Conservation (phyloP, 2,888 invertebrate genomes). For the Subacronicta megacephala region DNA sequence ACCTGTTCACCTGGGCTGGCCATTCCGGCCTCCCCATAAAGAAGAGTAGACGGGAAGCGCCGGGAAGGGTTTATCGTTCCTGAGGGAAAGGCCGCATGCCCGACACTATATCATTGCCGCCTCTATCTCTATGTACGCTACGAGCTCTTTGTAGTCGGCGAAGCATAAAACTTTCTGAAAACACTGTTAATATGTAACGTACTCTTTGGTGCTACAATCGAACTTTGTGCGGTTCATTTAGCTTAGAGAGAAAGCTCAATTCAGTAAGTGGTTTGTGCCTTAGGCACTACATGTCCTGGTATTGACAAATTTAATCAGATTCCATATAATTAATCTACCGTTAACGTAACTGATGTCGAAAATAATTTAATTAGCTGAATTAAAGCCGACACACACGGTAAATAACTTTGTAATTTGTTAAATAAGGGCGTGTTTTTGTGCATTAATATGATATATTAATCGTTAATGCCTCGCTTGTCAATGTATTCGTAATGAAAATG, state of each 20-base stretch:
- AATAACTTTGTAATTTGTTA: slow-evolving; percentile 62
- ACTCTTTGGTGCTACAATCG: slow-evolving; percentile 54
- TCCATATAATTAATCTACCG: slow-evolving; percentile 30
- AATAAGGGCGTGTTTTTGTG: slow-evolving; percentile 66
- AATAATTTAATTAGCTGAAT: slow-evolving; percentile 57
- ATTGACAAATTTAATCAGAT: slow-evolving; percentile 15
- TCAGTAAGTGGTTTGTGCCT: slow-evolving; percentile 19
- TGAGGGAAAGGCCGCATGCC: slow-evolving; percentile 85
- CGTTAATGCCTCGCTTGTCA: slow-evolving; percentile 75
- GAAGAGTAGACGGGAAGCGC: slow-evolving; percentile 88
- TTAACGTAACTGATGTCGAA: slow-evolving; percentile 28
- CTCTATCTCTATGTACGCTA: slow-evolving; percentile 81
- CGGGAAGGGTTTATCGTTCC: slow-evolving; percentile 89
- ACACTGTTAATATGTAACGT: slow-evolving; percentile 73
- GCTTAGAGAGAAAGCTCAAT: slow-evolving; percentile 43
- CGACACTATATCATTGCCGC: slow-evolving; percentile 88
- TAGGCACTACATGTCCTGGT: slow-evolving; percentile 9
- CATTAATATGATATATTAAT: slow-evolving; percentile 75
- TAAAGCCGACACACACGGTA: slow-evolving; percentile 48
- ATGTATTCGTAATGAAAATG: slow-evolving; percentile 77
- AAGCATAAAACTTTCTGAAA: slow-evolving; percentile 76
- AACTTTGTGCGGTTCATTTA: slow-evolving; percentile 59
- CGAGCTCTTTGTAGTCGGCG: slow-evolving; percentile 77
- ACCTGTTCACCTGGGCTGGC: slow-evolving; percentile 88
- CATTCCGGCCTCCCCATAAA: slow-evolving; percentile 89